Base-by-base conservation (phyloP, 35 echinoderm and acorn worm genomes). In the Hemicentrotus pulcherrimus region DNA sequence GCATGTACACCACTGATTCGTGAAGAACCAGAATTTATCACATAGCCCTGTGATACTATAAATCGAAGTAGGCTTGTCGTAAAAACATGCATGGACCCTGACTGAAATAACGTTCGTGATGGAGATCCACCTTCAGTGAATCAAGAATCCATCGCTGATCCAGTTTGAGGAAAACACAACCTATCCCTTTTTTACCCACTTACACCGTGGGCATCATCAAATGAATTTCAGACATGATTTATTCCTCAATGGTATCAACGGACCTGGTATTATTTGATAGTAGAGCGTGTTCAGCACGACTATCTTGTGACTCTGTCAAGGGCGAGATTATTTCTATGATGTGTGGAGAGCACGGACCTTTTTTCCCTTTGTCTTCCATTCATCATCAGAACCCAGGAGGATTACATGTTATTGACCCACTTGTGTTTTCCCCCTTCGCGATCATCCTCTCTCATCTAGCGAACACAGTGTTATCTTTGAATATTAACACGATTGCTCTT, bases 221-320 rank as follows among this genome's bases (percentile, higher is more conserved):
- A 22, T 78, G 28, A 78, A 78, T 78, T 78, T 78, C 65, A n/a
- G 65, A 78, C 65, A 78, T 78, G 65, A 78, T 78, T 78, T 78
- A 78, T 78, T 78, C 65, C 65, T 22, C 65, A 78, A 78, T 78
- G 65, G 19, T 78, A 78, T 28, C 65, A 78, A 78, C 18, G 24
- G 22, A 78, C 19, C 22, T 78, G 19, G 24, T 28, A 78, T 78
- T 18, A 78, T 78, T 78, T 78, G 65, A 78, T 78, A 18, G 28
- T 2, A 28, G 65, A 78, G 19, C 65, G 65, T 78, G 65, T 78
- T 28, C 3, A 78, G 65, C 65, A 78, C 65, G 18, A 78, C 65
- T 78, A 78, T 78, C n/a, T 28, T 78, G 65, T 78, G 65, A 78
- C 19, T 78, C 65, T 28, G 22, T 28, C 61, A 78, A 78, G 65